Evolutionary conservation across 2,113 vertebrate species (phyloP), one percentile per base, ranked within the genome.

Genomic region (Ciconia stormi): DNA sequence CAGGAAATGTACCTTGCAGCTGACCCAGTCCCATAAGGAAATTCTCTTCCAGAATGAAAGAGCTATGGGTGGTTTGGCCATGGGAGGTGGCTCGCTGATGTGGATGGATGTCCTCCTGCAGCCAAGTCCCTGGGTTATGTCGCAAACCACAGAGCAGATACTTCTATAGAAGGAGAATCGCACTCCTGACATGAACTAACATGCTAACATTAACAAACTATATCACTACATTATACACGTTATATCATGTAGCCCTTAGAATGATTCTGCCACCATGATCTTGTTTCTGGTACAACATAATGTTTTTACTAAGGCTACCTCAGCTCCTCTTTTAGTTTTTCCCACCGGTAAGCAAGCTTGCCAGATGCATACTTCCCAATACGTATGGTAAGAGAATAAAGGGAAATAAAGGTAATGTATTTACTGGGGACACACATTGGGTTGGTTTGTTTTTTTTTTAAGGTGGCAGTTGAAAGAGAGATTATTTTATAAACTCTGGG

Each of bases 221-320:
- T 5, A 40, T 11, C 30, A 13, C 2, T 2, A 8, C 11, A 5
- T 50, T 67, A 40, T 2, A 14, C 13, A 5, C 0, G 12, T 34
- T 17, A 0, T 11, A n/a, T 20, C 34, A 25, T 2, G 4, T 3
- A 58, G 38, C 49, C 22, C 19, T 65, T 47, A 23, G 22, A 56
- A 9, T 8, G 17, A 29, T 34, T 59, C 61, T 5, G 6, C 52
- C 59, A 49, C 73, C 29, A 12, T 1, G 7, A 53, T 49, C 70
- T 58, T 15, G 7, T 23, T 69, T 46, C 36, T 65, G 63, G 23
- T 23, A 34, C 40, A 20, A 18, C 3, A 7, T 5, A 6, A 44
- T 32, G n/a, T 26, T 76, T 49, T 69, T 16, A 69, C 72, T 27
- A 38, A 74, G 40, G 42, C 27, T 82, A 26, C 44, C 27, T 87